Base-by-base conservation (phyloP, 1,140 invertebrate genomes). In the Drosophila jambulina region DNA sequence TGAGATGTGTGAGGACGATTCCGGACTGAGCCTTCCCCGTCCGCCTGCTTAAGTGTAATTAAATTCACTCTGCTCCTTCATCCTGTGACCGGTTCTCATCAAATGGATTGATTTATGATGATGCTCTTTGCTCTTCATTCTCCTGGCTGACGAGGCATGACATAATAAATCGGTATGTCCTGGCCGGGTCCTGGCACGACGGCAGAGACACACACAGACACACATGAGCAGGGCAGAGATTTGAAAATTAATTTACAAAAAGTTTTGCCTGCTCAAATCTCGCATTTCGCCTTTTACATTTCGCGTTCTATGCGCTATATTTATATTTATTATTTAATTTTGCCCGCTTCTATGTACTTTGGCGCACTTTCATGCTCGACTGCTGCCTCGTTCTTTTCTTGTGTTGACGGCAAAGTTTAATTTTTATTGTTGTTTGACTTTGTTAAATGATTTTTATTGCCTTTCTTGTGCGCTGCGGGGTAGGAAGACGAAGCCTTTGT, bases 391-490 rank as follows among this genome's bases (percentile, higher is more conserved):
- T 25, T 71, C 65, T 58, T 54, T 86, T 64, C 46, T 78, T 81
- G 70, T 78, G 84, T 84, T 90, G 85, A 90, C 85, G 85, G 85
- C 81, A 85, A 88, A 88, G 85, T 88, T 88, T 79, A 88, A 88
- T 88, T 88, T 88, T 90, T 88, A 88, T 88, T 88, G 85, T 88
- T 88, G 85, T 88, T 88, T 88, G 85, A 88, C 85, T 88, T 88
- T 88, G 85, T 90, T 85, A 88, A 88, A 88, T 88, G 85, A 88
- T 88, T 88, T 88, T 88, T 88, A 88, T 88, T 88, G 85, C 85
- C 85, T 85, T 78, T 74, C 62, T 63, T 67, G 32, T 43, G 58
- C 43, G 46, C 34, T 42, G 57, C 38, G 49, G 51, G 19, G 32
- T 19, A n/a, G 13, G 4, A 21, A 13, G 36, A 27, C 27, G 81